These are phyloP conservation scores for Jaculus jaculus DNA, from an alignment of 2,113 vertebrate genomes.

Conservation along the genomic window DNA sequence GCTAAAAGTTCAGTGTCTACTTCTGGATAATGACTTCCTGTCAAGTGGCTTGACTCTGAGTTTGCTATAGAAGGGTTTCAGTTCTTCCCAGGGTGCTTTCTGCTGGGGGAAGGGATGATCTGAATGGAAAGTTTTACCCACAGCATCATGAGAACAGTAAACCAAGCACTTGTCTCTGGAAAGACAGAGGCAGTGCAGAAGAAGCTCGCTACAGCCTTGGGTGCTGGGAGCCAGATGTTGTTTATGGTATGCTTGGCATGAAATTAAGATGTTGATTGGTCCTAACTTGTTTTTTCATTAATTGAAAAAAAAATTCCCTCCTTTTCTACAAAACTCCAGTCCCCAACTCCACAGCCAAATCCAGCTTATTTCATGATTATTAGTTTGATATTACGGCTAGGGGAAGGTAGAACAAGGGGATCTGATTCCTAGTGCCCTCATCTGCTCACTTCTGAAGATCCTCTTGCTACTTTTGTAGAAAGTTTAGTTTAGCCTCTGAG, in stretches of 20 bases:
- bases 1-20: background rate
- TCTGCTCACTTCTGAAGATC: background rate
- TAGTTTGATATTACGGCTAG: background rate
- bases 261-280: conserved; percentile 2
- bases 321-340: background rate
- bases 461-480: background rate
- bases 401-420: background rate
- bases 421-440: background rate
- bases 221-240: conserved; percentile 23
- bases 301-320: background rate
- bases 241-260: conserved; percentile 2
- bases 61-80: conserved; percentile 21
- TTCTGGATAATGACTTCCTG: conserved; percentile 43
- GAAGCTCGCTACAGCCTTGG: background rate
- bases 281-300: background rate
- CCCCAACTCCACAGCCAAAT: background rate
- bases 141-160: background rate
- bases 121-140: conserved; percentile 51
- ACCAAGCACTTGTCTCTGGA: background rate
- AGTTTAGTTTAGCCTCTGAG: background rate
- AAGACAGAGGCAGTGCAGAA: background rate
- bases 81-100: conserved; percentile 36
- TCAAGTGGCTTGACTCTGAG: conserved; percentile 8
- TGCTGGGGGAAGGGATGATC: conserved; percentile 21
- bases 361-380: background rate